Evolutionary conservation across 2,113 vertebrate genomes (phyloP).

Genomic region (Pristiophorus japonicus): DNA sequence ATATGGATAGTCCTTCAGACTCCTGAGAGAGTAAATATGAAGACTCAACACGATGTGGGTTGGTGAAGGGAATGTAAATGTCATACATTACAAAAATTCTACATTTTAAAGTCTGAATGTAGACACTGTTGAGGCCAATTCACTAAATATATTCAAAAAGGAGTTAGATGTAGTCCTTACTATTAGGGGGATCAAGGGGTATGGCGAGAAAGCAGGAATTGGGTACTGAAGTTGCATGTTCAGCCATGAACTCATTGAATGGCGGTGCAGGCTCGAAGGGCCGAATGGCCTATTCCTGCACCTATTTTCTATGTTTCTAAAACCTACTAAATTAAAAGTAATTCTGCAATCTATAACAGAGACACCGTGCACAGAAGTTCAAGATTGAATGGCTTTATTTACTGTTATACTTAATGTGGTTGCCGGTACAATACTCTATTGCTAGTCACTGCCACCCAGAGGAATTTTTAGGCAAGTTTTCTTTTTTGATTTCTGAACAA

Average conservation of each 20-base stretch:
- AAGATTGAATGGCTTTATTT: conserved; percentile 17
- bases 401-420: conserved; percentile 3
- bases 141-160: too few relatives aligned
- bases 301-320: too few relatives aligned
- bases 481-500: neutral
- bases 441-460: conserved; percentile 29
- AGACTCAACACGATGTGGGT: neutral
- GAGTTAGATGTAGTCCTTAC: too few relatives aligned
- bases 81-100: neutral
- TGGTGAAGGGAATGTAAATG: neutral
- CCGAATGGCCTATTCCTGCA: too few relatives aligned
- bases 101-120: neutral
- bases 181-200: too few relatives aligned
- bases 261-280: too few relatives aligned
- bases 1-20: neutral
- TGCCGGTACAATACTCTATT: neutral
- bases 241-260: too few relatives aligned
- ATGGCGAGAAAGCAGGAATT: too few relatives aligned
- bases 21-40: neutral
- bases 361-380: neutral
- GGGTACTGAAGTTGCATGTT: too few relatives aligned
- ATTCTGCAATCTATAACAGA: neutral
- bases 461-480: neutral
- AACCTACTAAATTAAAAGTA: neutral
- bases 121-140: too few relatives aligned